Percentiles rank a stretch among this genome's conserved stretches.
Conservation (phyloP, 2,113 vertebrate species). For the Varanus salvator region DNA sequence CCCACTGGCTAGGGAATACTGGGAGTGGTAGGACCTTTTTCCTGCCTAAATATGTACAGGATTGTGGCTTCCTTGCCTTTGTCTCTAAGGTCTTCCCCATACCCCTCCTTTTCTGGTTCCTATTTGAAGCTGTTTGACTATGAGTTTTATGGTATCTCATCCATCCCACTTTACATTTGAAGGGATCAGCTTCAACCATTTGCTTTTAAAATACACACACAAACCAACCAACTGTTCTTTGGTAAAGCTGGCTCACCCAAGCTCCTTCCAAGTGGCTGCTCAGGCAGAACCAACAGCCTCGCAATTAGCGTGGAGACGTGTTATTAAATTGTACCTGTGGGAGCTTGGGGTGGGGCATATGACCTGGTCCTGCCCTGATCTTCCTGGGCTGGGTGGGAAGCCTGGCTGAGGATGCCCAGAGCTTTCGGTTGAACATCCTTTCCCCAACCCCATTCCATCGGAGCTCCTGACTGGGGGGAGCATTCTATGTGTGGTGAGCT, state of each 20-base stretch:
- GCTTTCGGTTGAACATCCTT: neutral
- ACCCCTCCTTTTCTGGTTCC: too few species aligned
- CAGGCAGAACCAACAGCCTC: neutral
- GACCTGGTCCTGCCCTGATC: too few species aligned
- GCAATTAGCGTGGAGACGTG: neutral
- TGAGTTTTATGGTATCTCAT: rapidly evolving
- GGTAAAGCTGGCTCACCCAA: neutral
- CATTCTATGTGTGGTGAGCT: neutral
- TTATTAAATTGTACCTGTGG: too few species aligned
- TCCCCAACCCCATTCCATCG: neutral
- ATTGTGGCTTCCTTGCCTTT: neutral
- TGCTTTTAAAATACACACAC: neutral
- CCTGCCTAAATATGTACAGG: too few species aligned
- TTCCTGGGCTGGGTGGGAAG: too few species aligned
- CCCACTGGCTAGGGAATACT: too few species aligned
- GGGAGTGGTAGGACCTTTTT: too few species aligned
- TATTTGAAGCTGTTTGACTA: neutral
- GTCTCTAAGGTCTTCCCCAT: neutral
- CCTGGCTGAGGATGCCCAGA: too few species aligned
- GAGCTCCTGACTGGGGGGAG: neutral
- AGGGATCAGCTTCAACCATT: neutral
- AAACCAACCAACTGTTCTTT: neutral
- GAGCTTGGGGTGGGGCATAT: too few species aligned
- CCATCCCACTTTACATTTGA: neutral
- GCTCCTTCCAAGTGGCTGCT: neutral